Evolutionary conservation across 2,113 vertebrate species (phyloP).

Genomic region (Aspidoscelis tigris): DNA sequence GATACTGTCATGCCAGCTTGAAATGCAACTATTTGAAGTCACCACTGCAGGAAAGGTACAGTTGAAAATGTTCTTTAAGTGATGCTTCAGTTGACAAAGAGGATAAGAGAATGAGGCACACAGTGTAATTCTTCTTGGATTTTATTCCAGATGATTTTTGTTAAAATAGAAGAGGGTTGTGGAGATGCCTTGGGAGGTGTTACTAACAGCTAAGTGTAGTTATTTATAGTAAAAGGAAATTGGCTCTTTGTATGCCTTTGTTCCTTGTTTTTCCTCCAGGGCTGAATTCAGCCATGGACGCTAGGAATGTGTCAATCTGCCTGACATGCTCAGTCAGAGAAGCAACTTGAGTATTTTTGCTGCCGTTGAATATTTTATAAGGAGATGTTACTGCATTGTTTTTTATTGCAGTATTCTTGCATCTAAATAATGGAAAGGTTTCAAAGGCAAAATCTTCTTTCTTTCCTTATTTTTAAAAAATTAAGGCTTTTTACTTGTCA

Average conservation of each 20-base stretch:
- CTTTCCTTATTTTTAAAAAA: no score
- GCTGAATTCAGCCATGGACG: slow-evolving; percentile 8
- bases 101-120: not conserved
- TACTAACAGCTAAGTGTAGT: not conserved
- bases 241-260: slow-evolving; percentile 25
- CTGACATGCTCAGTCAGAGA: slow-evolving; percentile 19
- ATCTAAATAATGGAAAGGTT: slow-evolving; percentile 9
- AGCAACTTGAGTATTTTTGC: not conserved
- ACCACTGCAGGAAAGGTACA: not conserved
- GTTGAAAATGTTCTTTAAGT: slow-evolving; percentile 18
- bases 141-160: slow-evolving; percentile 14
- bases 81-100: not conserved
- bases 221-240: slow-evolving; percentile 38
- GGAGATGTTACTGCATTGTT: not conserved
- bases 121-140: not conserved
- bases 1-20: not conserved
- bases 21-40: not conserved
- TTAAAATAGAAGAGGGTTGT: slow-evolving; percentile 12
- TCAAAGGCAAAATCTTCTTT: not conserved
- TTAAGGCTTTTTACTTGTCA: no score
- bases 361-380: not conserved
- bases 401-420: not conserved
- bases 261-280: slow-evolving; percentile 15
- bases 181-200: slow-evolving; percentile 13
- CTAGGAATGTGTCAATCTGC: slow-evolving; percentile 14